A percentile compares a stretch with the other conserved stretches of the same genome.
phyloP scores from a whole-genome alignment of 1,140 invertebrate genomes.

The Bombus superbus region DNA sequence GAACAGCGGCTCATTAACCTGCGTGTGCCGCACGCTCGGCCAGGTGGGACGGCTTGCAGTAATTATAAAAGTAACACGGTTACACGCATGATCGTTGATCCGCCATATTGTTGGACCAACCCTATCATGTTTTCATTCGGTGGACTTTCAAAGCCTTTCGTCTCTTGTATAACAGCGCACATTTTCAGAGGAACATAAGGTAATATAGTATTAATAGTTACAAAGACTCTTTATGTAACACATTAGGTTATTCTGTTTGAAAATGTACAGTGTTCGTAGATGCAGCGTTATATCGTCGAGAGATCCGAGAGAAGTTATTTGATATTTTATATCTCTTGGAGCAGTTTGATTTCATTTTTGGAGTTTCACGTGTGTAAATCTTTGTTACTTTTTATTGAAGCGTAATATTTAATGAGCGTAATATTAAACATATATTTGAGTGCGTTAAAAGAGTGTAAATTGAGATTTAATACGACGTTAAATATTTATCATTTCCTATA shows the following conservation, averaged over 20 bases:
- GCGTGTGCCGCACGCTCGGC: constrained; percentile 29
- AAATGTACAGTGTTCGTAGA: background rate
- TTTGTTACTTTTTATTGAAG: too few relatives aligned
- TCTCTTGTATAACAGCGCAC: background rate
- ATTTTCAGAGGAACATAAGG: background rate
- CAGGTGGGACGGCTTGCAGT: constrained; percentile 37
- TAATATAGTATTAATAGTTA: background rate
- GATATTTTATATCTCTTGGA: too few relatives aligned
- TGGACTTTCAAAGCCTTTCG: background rate
- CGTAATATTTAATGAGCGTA: too few relatives aligned
- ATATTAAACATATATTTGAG: too few relatives aligned
- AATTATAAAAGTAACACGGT: constrained; percentile 44
- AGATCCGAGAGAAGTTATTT: background rate
- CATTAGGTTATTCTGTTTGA: background rate
- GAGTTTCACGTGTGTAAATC: too few relatives aligned
- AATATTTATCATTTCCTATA: too few relatives aligned
- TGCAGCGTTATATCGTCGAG: background rate
- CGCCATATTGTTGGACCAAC: background rate
- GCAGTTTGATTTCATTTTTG: too few relatives aligned
- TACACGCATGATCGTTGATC: background rate
- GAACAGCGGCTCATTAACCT: constrained; percentile 64
- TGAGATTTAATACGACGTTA: too few relatives aligned
- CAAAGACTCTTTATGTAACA: background rate
- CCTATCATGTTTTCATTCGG: background rate
- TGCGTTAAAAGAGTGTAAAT: too few relatives aligned